Percentiles rank a stretch among this genome's conserved stretches.
These are phyloP conservation scores for Heliconius eleuchia DNA, from an alignment of 1,140 invertebrate species.

Conservation along the genomic window DNA sequence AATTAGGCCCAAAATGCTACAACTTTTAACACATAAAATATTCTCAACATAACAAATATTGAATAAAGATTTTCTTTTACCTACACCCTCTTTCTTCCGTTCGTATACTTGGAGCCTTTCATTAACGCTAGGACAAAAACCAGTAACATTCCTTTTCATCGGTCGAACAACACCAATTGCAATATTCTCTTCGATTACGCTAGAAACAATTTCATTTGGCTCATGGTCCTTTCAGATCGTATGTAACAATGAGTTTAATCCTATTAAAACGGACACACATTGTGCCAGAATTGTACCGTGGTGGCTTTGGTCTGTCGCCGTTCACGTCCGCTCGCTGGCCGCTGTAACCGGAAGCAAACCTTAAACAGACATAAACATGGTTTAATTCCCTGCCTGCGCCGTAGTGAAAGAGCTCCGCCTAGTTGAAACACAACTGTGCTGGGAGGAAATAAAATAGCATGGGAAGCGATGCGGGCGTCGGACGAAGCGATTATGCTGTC, in stretches of 20 bases:
- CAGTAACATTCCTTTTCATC: conserved; percentile 37
- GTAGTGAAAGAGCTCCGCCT: conserved; percentile 72
- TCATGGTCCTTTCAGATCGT: conserved; percentile 74
- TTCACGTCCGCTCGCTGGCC: conserved; percentile 63
- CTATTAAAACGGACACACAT: conserved; percentile 79
- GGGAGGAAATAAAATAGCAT: conserved; percentile 80
- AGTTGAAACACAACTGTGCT: conserved; percentile 77
- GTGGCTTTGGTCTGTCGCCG: conserved; percentile 78
- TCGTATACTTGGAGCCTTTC: conserved; percentile 16
- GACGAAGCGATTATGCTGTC: conserved; percentile 81
- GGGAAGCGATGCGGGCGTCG: conserved; percentile 79
- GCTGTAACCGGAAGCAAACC: conserved; percentile 74
- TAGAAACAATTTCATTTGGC: conserved; percentile 75
- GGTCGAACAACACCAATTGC: conserved; percentile 44
- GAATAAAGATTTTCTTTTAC: not conserved
- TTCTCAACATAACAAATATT: not conserved
- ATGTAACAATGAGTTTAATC: conserved; percentile 80
- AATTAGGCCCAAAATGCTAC: too few species aligned
- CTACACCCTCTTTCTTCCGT: not conserved
- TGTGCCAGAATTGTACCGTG: conserved; percentile 77
- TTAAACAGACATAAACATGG: conserved; percentile 80
- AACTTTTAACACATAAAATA: not conserved
- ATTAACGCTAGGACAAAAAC: conserved; percentile 29
- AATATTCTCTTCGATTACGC: conserved; percentile 62
- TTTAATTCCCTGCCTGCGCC: conserved; percentile 73